A percentile compares a stretch with the other conserved stretches of the same genome.
Evolutionary conservation across 1,140 invertebrate genomes (phyloP).

Genomic region (Pseudomyrmex pallidus): DNA sequence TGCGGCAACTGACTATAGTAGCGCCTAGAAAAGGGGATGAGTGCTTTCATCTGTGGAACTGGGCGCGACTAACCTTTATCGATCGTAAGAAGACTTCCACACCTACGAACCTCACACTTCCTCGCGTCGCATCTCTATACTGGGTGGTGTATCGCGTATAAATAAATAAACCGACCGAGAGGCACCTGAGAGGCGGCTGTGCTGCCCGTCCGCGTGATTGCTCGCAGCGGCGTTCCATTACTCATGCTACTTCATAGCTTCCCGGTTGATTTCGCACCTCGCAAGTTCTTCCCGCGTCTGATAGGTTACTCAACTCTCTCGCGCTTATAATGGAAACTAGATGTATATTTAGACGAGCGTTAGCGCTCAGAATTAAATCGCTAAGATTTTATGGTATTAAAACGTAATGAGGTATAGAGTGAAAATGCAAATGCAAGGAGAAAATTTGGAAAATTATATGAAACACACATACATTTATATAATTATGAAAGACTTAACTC

Average conservation of each 20-base stretch:
- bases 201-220: conserved; percentile 58
- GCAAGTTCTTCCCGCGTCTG: conserved; percentile 49
- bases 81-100: conserved; percentile 81
- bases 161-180: conserved; percentile 64
- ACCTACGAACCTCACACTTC: conserved; percentile 78
- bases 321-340: conserved; percentile 32
- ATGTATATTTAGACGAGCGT: conserved; percentile 38
- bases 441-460: too few species aligned
- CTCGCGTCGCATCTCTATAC: conserved; percentile 63
- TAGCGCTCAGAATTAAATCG: conserved; percentile 12
- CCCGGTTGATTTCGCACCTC: conserved; percentile 57
- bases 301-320: conserved; percentile 54
- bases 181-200: conserved; percentile 43
- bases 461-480: too few species aligned
- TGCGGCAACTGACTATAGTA: conserved; percentile 49
- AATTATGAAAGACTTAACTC: too few species aligned
- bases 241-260: conserved; percentile 60
- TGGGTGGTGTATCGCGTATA: conserved; percentile 65
- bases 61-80: conserved; percentile 81
- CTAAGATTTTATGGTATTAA: neutral
- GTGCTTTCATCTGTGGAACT: conserved; percentile 76
- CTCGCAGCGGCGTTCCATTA: conserved; percentile 60
- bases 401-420: neutral
- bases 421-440: neutral
- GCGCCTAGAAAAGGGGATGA: conserved; percentile 71